A percentile compares a stretch with the other conserved stretches of the same genome.
phyloP scores from a whole-genome alignment of 2,888 invertebrate genomes.

The Pegoplata infirma region DNA sequence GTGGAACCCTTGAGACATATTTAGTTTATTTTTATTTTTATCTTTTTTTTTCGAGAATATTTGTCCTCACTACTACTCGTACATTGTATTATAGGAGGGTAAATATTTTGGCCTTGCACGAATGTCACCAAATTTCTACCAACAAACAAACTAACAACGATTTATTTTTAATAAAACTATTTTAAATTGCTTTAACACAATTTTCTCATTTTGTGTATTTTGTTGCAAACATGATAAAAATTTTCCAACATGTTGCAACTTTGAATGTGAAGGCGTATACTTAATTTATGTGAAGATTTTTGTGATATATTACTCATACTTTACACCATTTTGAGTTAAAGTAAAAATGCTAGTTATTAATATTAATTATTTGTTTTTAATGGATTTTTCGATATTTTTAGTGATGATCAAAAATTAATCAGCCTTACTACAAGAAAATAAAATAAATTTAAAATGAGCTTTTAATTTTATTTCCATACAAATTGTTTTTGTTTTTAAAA shows the following conservation, averaged over 20 bases:
- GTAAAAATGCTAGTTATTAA: not conserved
- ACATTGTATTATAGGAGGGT: conserved; percentile 9
- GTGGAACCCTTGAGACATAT: conserved; percentile 42
- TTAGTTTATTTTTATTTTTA: conserved; percentile 8
- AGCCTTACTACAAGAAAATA: too few relatives aligned
- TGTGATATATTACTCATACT: conserved; percentile 8
- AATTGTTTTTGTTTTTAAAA: too few relatives aligned
- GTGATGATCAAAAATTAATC: too few relatives aligned
- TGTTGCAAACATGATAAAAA: not conserved
- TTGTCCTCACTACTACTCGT: not conserved
- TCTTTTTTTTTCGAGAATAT: conserved; percentile 6
- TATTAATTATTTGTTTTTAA: not conserved
- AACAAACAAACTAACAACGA: too few relatives aligned
- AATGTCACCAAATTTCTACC: conserved; percentile 49
- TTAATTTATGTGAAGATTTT: not conserved
- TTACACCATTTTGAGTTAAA: too few relatives aligned
- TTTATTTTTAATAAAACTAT: conserved; percentile 8
- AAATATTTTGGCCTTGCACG: conserved; percentile 40
- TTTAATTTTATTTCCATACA: too few relatives aligned
- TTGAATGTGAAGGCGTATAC: conserved; percentile 12
- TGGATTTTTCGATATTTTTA: too few relatives aligned
- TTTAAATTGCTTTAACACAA: conserved; percentile 7
- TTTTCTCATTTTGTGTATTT: not conserved
- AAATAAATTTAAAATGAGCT: too few relatives aligned
- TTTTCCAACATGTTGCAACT: conserved; percentile 5